Conservation (phyloP, 2,797 vertebrate genomes). For the Okamejei kenojei region DNA sequence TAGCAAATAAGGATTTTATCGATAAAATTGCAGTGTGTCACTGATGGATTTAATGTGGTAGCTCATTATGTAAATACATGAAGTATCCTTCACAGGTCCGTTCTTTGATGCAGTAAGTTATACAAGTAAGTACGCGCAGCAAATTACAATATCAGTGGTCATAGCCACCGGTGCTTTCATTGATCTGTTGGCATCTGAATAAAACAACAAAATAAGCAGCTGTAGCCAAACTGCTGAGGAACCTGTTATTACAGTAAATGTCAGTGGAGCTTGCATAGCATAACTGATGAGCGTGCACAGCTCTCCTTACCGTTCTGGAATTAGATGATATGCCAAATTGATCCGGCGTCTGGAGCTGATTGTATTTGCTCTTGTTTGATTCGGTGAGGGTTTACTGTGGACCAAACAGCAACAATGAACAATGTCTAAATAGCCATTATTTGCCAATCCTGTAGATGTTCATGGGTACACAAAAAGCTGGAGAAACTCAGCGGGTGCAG, state of each 20-base stretch:
- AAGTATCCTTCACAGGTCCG: neutral
- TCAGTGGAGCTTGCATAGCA: slow-evolving; percentile 13
- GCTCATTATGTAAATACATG: neutral
- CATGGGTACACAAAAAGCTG: too few relatives aligned
- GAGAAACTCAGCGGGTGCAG: too few relatives aligned
- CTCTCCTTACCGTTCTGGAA: neutral
- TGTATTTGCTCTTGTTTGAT: neutral
- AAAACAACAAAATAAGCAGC: slow-evolving; percentile 23
- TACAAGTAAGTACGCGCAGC: neutral
- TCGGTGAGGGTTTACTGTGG: neutral
- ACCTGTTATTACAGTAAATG: slow-evolving; percentile 20
- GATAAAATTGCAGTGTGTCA: neutral
- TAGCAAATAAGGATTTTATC: neutral
- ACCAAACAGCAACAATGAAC: neutral
- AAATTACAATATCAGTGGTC: neutral
- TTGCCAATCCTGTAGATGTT: too few relatives aligned
- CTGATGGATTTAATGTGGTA: neutral
- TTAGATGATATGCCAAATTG: neutral
- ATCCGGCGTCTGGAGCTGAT: neutral
- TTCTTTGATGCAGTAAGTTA: neutral
- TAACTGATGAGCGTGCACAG: neutral
- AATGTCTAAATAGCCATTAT: neutral
- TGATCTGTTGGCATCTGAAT: slow-evolving; percentile 21
- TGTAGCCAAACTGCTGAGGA: slow-evolving; percentile 9
- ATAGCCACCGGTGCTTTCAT: neutral